Evolutionary conservation across 2,888 invertebrate genomes (phyloP).

Genomic region (Sepioteuthis lessoniana): DNA sequence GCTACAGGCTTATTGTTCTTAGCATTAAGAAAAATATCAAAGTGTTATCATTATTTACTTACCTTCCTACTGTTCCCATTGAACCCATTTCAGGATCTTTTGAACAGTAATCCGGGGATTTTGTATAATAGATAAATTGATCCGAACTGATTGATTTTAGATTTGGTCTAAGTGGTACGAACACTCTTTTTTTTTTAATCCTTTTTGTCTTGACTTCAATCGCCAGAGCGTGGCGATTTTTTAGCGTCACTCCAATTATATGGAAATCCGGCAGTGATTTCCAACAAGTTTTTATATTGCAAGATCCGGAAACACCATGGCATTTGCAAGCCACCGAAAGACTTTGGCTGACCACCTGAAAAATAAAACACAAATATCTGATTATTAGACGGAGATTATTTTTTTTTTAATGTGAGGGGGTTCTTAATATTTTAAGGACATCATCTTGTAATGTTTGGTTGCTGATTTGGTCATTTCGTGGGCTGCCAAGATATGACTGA

Average conservation of each 20-base stretch:
- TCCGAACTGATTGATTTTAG: conserved; percentile 77
- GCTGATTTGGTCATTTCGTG: too few relatives aligned
- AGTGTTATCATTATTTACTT: conserved; percentile 57
- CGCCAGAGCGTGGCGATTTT: conserved; percentile 79
- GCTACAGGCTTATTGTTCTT: too few relatives aligned
- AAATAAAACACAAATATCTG: conserved; percentile 44
- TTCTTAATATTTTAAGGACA: too few relatives aligned
- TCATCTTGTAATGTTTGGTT: too few relatives aligned
- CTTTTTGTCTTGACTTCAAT: conserved; percentile 67
- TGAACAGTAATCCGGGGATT: conserved; percentile 89
- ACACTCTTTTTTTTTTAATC: conserved; percentile 60
- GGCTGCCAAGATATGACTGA: too few relatives aligned
- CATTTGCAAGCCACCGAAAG: conserved; percentile 84
- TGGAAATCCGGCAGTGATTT: conserved; percentile 80
- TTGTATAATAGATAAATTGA: conserved; percentile 84
- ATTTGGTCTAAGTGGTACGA: conserved; percentile 74
- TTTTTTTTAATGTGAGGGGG: too few relatives aligned
- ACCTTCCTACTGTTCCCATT: conserved; percentile 86
- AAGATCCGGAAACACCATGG: conserved; percentile 88
- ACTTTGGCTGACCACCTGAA: conserved; percentile 81
- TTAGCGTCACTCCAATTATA: conserved; percentile 77
- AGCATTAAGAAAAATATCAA: background rate
- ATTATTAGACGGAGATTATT: too few relatives aligned
- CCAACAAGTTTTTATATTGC: conserved; percentile 88
- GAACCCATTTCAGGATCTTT: conserved; percentile 84